Percentiles rank a stretch among this genome's conserved stretches.
Evolutionary conservation across 2,888 invertebrate genomes (phyloP).

Genomic region (Mesorhabditis belari): DNA sequence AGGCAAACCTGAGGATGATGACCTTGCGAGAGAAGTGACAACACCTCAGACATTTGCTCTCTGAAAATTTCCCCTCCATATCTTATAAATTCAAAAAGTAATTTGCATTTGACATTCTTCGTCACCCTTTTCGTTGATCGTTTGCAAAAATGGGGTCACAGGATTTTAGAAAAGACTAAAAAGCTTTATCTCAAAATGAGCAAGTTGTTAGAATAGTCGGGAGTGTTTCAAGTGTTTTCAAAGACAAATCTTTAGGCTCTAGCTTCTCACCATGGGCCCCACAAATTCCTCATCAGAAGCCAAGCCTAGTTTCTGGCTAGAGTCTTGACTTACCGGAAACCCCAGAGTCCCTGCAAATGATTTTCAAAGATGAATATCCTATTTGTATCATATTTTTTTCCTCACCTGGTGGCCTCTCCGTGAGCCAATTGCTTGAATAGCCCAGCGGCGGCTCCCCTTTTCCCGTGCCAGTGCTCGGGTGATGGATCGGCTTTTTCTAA

Average conservation of each 20-base stretch:
- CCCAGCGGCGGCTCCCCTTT: conserved; percentile 39
- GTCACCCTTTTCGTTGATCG: neutral
- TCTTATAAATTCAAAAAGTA: too few relatives aligned
- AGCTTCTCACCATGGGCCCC: too few relatives aligned
- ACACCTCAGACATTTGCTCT: conserved; percentile 20
- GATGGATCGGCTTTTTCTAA: conserved; percentile 86
- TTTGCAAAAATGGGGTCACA: neutral
- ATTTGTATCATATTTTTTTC: neutral
- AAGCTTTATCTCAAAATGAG: too few relatives aligned
- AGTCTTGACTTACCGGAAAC: neutral
- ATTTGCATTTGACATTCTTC: neutral
- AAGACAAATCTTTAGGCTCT: too few relatives aligned
- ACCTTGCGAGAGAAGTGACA: conserved; percentile 11
- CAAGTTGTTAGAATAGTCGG: too few relatives aligned
- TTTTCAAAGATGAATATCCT: neutral
- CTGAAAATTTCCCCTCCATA: conserved; percentile 1
- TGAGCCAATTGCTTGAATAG: conserved; percentile 66
- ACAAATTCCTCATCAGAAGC: too few relatives aligned
- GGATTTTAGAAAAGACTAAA: too few relatives aligned
- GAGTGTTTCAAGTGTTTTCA: too few relatives aligned
- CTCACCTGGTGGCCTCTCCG: conserved; percentile 65
- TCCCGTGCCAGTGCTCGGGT: conserved; percentile 85
- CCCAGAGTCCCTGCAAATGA: neutral
- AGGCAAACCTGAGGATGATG: conserved; percentile 19
- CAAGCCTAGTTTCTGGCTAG: too few relatives aligned